phyloP scores from a whole-genome alignment of 64 coral and sea anemone species.

The Montipora efflorescens region DNA sequence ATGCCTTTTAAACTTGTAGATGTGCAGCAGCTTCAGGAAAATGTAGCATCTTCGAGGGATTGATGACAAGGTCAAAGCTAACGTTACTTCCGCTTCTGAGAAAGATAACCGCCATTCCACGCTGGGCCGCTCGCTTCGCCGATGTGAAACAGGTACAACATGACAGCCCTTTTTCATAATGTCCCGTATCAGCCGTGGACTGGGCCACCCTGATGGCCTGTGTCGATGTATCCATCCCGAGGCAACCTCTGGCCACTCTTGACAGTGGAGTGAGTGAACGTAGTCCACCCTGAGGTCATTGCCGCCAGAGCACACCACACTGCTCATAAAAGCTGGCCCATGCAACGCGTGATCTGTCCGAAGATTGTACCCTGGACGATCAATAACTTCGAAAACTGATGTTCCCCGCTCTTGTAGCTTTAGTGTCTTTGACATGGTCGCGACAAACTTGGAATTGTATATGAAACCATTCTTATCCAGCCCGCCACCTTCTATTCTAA shows the following conservation, averaged over 20 bases:
- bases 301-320: slow-evolving; percentile 1
- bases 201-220: slow-evolving; percentile 19
- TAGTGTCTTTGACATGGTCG: background rate
- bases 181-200: slow-evolving; percentile 16
- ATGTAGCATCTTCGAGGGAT: background rate
- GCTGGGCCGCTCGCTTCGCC: background rate
- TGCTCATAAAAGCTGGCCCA: background rate
- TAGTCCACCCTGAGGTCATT: slow-evolving; percentile 20
- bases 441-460: slow-evolving; percentile 21
- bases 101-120: slow-evolving; percentile 20
- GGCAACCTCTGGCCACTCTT: slow-evolving; percentile 32
- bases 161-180: slow-evolving; percentile 11
- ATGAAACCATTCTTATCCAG: slow-evolving; percentile 1
- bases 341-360: background rate
- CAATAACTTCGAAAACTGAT: background rate
- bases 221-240: slow-evolving; percentile 14
- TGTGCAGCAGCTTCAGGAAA: slow-evolving; percentile 10
- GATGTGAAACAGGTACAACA: slow-evolving; percentile 21
- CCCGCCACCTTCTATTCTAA: background rate
- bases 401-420: background rate
- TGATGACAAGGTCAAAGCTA: slow-evolving; percentile 7
- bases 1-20: slow-evolving; percentile 2
- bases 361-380: slow-evolving; percentile 22
- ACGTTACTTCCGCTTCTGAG: slow-evolving; percentile 2
- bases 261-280: slow-evolving; percentile 29